Evolutionary conservation across 35 echinoderm and acorn worm genomes (phyloP).

Genomic region (Heliocidaris tuberculata): DNA sequence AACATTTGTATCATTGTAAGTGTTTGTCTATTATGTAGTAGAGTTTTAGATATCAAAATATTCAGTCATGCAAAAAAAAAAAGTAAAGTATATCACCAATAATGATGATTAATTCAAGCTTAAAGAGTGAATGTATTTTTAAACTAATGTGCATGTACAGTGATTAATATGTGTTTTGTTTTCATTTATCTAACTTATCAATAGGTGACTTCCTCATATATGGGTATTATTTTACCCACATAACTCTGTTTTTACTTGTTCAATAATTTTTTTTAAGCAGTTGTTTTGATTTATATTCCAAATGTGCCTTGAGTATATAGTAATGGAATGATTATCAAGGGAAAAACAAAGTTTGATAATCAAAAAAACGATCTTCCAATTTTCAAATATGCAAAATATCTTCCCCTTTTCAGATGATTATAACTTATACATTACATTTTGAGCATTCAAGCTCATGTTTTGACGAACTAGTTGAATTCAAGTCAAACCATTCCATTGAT

Average conservation of each 20-base stretch:
- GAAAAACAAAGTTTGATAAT: background rate
- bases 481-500: background rate
- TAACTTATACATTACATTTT: background rate
- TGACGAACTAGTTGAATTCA: background rate
- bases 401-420: background rate
- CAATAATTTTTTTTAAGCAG: too few species aligned
- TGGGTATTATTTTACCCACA: background rate
- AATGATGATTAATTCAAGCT: background rate
- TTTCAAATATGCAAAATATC: background rate
- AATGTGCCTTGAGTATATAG: background rate
- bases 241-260: background rate
- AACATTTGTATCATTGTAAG: slow-evolving; percentile 5
- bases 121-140: slow-evolving; percentile 13
- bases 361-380: background rate
- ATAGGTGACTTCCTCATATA: background rate
- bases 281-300: background rate
- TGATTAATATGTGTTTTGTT: slow-evolving; percentile 10
- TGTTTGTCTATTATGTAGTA: slow-evolving; percentile 11
- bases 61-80: background rate
- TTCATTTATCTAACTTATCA: slow-evolving; percentile 19
- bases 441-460: background rate
- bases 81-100: background rate
- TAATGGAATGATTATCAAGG: background rate
- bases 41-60: background rate
- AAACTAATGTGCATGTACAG: slow-evolving; percentile 7